These are phyloP conservation scores for Agrochola lota DNA, from an alignment of 2,888 invertebrate species.

Conservation along the genomic window DNA sequence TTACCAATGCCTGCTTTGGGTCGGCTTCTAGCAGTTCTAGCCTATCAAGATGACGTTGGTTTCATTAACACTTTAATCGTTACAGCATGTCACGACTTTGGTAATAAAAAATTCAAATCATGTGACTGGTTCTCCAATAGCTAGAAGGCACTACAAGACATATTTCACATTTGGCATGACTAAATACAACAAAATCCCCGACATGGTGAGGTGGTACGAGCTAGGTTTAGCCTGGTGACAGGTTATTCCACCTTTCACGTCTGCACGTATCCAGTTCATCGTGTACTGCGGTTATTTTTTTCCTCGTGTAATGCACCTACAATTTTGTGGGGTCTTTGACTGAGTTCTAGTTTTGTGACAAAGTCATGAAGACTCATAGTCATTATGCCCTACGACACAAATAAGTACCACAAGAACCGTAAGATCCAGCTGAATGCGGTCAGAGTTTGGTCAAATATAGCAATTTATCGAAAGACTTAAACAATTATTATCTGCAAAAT, in stretches of 20 bases:
- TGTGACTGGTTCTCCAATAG: neutral
- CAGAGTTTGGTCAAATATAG: too few relatives aligned
- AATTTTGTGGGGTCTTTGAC: neutral
- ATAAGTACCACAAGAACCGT: neutral
- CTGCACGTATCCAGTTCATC: slow-evolving; percentile 11
- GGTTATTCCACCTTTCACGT: slow-evolving; percentile 8
- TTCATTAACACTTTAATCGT: slow-evolving; percentile 11
- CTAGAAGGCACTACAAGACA: neutral
- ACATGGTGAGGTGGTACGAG: neutral
- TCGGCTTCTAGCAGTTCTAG: neutral
- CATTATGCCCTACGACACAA: neutral
- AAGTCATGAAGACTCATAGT: neutral
- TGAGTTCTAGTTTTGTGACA: neutral
- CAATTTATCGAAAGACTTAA: neutral
- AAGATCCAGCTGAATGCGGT: neutral
- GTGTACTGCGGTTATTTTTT: neutral
- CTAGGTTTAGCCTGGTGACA: neutral
- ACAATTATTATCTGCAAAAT: neutral
- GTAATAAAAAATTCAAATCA: neutral
- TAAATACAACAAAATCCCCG: neutral
- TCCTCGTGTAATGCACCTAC: slow-evolving; percentile 23
- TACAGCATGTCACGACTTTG: neutral
- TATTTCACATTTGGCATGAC: neutral
- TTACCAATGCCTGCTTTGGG: neutral
- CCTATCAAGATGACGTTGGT: neutral